Evolutionary conservation across 2,113 vertebrate genomes (phyloP).

Genomic region (Onychorhynchus coronatus): DNA sequence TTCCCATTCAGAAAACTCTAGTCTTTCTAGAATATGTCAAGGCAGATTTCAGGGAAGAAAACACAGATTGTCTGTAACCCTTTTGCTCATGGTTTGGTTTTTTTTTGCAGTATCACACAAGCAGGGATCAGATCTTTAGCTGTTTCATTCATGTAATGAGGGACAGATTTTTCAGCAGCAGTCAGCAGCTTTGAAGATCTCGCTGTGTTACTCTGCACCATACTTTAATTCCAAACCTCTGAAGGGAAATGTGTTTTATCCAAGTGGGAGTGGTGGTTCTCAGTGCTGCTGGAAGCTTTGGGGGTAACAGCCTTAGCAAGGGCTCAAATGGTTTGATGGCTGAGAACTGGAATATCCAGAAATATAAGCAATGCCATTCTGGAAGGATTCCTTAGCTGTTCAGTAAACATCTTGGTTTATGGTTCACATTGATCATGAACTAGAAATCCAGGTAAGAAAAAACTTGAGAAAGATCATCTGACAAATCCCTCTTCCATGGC

Average conservation of each 20-base stretch:
- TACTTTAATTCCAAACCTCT: neutral
- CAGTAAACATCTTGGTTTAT: neutral
- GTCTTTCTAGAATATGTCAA: neutral
- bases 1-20: neutral
- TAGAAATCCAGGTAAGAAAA: neutral
- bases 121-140: neutral
- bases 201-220: neutral
- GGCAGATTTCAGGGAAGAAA: neutral
- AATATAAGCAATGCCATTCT: neutral
- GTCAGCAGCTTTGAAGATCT: neutral
- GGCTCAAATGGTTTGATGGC: neutral
- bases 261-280: neutral
- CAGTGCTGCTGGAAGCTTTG: neutral
- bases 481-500: fast-evolving
- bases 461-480: neutral
- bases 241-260: neutral
- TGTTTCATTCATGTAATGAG: fast-evolving
- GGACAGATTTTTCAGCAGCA: neutral
- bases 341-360: neutral
- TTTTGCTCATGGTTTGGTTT: neutral
- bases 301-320: neutral
- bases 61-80: neutral
- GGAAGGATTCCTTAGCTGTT: neutral
- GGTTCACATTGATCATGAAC: neutral
- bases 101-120: fast-evolving